A percentile compares a stretch with the other conserved stretches of the same genome.
These are phyloP conservation scores for Thalassaphorura encarpata DNA, from an alignment of 1,140 invertebrate species.

Conservation along the genomic window DNA sequence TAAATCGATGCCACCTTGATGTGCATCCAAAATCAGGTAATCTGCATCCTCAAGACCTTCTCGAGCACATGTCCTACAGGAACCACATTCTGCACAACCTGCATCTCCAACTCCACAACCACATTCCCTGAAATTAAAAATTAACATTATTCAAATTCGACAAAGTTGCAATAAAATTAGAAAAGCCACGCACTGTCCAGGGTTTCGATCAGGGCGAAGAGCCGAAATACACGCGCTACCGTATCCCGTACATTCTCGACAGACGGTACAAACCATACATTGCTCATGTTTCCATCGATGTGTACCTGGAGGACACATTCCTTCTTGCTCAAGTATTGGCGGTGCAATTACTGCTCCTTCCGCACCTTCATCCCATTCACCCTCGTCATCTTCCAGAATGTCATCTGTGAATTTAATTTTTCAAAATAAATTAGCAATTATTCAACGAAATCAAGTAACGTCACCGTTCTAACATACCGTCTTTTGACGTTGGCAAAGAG, in stretches of 20 bases:
- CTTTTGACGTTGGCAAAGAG: constrained; percentile 61
- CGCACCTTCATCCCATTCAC: constrained; percentile 44
- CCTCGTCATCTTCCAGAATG: constrained; percentile 50
- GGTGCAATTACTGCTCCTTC: constrained; percentile 33
- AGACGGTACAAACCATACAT: constrained; percentile 82
- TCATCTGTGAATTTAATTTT: too few relatives aligned
- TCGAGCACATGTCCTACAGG: constrained; percentile 74
- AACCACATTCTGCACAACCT: constrained; percentile 83
- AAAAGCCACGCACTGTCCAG: constrained; percentile 55
- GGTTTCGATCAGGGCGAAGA: constrained; percentile 63
- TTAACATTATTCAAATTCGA: background rate
- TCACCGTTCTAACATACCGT: constrained; percentile 40
- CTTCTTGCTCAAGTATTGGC: constrained; percentile 36
- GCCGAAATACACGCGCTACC: constrained; percentile 72
- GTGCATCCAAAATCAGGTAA: constrained; percentile 24
- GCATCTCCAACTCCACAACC: constrained; percentile 91
- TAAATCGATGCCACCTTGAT: background rate
- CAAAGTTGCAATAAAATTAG: background rate
- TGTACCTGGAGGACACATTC: constrained; percentile 54
- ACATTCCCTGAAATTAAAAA: constrained; percentile 58
- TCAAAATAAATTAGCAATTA: constrained; percentile 4
- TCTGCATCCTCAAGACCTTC: constrained; percentile 49
- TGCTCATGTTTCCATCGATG: constrained; percentile 72
- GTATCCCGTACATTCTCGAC: constrained; percentile 89
- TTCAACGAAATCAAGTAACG: background rate